Evolutionary conservation across 1,140 invertebrate species (phyloP).

Genomic region (Notospermus geniculatus): DNA sequence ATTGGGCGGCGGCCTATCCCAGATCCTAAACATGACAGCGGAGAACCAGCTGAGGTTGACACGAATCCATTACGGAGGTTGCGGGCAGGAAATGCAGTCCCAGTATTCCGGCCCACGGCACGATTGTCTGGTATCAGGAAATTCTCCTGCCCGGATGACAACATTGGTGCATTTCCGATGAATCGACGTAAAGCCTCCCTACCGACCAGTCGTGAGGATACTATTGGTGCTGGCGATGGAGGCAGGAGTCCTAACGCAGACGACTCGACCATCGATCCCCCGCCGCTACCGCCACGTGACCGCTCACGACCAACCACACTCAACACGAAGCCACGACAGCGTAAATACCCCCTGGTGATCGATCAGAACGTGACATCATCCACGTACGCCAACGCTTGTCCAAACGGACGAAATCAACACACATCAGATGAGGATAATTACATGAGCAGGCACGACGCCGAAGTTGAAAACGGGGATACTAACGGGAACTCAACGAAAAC

Average conservation of each 20-base stretch:
- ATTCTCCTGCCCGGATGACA: neutral
- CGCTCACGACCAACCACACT: slow-evolving; percentile 66
- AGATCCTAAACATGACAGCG: neutral
- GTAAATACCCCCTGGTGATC: slow-evolving; percentile 84
- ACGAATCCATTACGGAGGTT: slow-evolving; percentile 74
- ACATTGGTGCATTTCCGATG: neutral
- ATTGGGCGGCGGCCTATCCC: neutral
- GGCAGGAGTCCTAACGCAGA: slow-evolving; percentile 13
- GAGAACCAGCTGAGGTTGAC: slow-evolving; percentile 52
- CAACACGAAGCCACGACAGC: slow-evolving; percentile 68
- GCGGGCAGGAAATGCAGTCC: slow-evolving; percentile 61
- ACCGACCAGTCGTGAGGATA: neutral
- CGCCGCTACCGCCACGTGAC: slow-evolving; percentile 78
- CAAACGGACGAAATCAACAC: neutral
- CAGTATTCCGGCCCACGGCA: slow-evolving; percentile 54
- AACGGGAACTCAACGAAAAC: neutral
- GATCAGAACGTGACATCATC: neutral
- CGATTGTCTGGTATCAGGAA: slow-evolving; percentile 11
- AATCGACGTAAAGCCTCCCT: neutral
- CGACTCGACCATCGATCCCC: slow-evolving; percentile 26
- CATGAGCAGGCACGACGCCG: neutral
- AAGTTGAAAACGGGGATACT: neutral
- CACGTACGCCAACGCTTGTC: neutral
- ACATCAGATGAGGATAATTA: neutral
- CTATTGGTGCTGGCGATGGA: slow-evolving; percentile 7